phyloP scores from a whole-genome alignment of 1,140 invertebrate genomes.

The Helicorthomorpha holstii region DNA sequence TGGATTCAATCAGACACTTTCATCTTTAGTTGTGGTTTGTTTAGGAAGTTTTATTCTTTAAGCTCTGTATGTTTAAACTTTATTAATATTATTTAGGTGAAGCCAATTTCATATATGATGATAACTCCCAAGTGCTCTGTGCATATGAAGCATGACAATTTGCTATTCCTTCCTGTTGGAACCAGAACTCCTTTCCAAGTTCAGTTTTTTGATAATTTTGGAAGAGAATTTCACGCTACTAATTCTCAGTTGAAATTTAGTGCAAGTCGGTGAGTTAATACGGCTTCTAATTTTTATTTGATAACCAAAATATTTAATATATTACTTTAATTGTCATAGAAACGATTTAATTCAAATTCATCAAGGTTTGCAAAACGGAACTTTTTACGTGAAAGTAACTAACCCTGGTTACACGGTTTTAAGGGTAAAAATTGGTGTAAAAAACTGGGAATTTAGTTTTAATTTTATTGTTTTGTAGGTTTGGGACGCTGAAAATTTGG shows the following conservation, averaged over 20 bases:
- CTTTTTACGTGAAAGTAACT: slow-evolving; percentile 23
- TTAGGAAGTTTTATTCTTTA: not conserved
- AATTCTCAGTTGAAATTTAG: slow-evolving; percentile 23
- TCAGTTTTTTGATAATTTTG: slow-evolving; percentile 30
- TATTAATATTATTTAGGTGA: slow-evolving; percentile 21
- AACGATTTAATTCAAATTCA: slow-evolving; percentile 27
- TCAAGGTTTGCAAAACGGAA: slow-evolving; percentile 23
- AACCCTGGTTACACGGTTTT: slow-evolving; percentile 27
- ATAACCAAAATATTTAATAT: slow-evolving; percentile 26
- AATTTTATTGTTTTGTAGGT: slow-evolving; percentile 16
- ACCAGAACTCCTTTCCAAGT: slow-evolving; percentile 23
- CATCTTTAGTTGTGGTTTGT: slow-evolving; percentile 26
- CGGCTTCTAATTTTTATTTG: slow-evolving; percentile 2
- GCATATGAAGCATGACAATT: slow-evolving; percentile 15
- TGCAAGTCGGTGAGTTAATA: slow-evolving; percentile 23
- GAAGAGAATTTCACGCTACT: slow-evolving; percentile 26
- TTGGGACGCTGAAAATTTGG: slow-evolving; percentile 24
- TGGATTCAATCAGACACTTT: slow-evolving; percentile 32
- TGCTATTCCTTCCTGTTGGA: slow-evolving; percentile 26
- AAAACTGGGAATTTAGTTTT: not conserved
- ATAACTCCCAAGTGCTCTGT: slow-evolving; percentile 20
- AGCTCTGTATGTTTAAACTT: not conserved
- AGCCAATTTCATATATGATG: slow-evolving; percentile 30
- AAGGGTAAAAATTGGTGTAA: slow-evolving; percentile 17
- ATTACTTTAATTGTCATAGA: slow-evolving; percentile 15